Evolutionary conservation across 2,113 vertebrate species (phyloP).

Genomic region (Epinephelus moara): DNA sequence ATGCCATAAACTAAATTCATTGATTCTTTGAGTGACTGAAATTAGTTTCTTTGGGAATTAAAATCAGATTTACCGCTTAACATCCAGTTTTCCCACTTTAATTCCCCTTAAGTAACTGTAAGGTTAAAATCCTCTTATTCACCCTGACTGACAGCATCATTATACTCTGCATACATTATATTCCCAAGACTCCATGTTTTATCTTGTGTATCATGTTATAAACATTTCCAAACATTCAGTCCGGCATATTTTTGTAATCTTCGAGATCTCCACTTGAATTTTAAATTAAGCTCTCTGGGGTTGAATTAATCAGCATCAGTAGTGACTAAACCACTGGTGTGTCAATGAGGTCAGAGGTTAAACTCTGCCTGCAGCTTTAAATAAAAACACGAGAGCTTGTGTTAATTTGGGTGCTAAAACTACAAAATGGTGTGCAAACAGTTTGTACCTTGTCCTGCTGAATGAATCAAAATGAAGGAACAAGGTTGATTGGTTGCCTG

Average conservation of each 20-base stretch:
- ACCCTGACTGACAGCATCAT: too few species aligned
- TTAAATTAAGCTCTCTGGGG: not conserved
- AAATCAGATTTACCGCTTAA: too few species aligned
- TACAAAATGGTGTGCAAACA: not conserved
- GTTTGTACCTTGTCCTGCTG: not conserved
- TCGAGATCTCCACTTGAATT: not conserved
- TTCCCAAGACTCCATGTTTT: too few species aligned
- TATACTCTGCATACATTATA: too few species aligned
- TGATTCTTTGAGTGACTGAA: too few species aligned
- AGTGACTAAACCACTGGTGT: not conserved
- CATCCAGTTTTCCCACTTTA: too few species aligned
- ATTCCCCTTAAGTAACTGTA: too few species aligned
- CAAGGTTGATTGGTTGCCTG: not conserved
- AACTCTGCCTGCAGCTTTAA: not conserved
- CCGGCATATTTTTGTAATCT: not conserved
- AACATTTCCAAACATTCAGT: too few species aligned
- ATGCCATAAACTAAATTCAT: too few species aligned
- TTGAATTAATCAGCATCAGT: not conserved
- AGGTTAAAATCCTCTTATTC: too few species aligned
- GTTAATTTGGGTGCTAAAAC: slow-evolving; percentile 6
- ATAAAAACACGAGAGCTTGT: not conserved
- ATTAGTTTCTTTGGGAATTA: too few species aligned
- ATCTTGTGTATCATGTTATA: too few species aligned
- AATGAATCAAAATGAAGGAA: slow-evolving; percentile 1
- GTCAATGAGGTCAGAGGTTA: not conserved